Evolutionary conservation across 2,888 invertebrate genomes (phyloP), one percentile per base, ranked within the genome.

Genomic region (Palloptera scutellata): DNA sequence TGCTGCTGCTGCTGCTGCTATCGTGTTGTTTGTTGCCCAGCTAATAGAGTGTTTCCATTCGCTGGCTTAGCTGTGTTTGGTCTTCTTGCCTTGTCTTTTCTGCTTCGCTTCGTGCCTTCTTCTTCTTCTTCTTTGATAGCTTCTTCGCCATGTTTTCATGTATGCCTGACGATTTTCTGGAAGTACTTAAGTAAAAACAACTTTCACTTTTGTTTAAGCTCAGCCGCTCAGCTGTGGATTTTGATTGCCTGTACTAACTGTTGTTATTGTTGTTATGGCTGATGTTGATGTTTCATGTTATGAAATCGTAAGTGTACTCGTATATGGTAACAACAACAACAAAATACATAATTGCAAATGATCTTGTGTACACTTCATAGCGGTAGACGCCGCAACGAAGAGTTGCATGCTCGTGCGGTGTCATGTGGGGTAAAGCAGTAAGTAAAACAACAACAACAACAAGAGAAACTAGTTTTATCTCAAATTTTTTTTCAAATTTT

Each of bases 381-480:
- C 6, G 30, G 30, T 30, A 30, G 30, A 30, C 30, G 30, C 30
- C 30, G 30, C 30, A 30, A 30, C 30, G 30, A 4, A 30, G 30
- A 30, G 30, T 30, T 30, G 30, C 30, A 30, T 30, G 30, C 30
- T 30, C 30, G 6, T 30, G 15, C 11, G 5, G 15, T 48, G 48
- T 13, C 10, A 15, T 48, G 13, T 12, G n/a, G 6, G n/a, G n/a
- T n/a, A n/a, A n/a, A n/a, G n/a, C n/a, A n/a, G 59, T n/a, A 42
- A 12, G 8, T 15, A 51, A 12, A 40, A 48, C 52, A 51, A 66
- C 68, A 70, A 61, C 65, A 68, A 65, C 65, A 70, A 67, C 58
- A 58, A 60, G 62, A 64, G 62, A 57, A 65, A 60, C 52, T 42
- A 61, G 63, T 62, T 66, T 66, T n/a, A n/a, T n/a, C n/a, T n/a